Base-by-base conservation (phyloP, 2,888 invertebrate genomes). In the Idaea dimidiata region DNA sequence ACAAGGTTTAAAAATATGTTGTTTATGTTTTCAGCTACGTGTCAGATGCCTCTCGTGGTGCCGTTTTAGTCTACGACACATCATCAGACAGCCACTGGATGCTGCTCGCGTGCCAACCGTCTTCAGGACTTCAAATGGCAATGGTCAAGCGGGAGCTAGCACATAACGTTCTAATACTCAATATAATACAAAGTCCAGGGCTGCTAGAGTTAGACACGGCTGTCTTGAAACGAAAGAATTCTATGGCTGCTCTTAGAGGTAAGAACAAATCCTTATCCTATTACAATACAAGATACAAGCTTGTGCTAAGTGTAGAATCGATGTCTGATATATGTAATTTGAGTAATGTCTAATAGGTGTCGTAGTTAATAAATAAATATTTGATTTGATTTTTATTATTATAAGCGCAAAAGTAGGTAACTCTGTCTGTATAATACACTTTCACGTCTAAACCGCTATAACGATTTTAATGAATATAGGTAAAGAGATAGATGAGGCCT, bases 21-120 rank as follows among this genome's bases (percentile, higher is more conserved):
- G 16, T 55, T 55, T 56, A 18, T 17, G 14, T 17, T 56, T 84
- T 17, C 72, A 89, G 89, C 60, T 95, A 95, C 76, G 89, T 95
- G 17, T 94, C 95, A 55, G 96, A 96, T 79, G 95, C 96, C 0
- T 94, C 95, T 0, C 94, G 94, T 55, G 93, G 95, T 8, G 93
- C 95, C 16, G 93, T 96, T 59, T 87, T 96, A 8, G 95, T 96
- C 0, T 94, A 94, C 75, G 95, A 96, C 76, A 93, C 95, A 3
- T 89, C 93, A 10, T 91, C 93, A 2, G 93, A 93, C 65, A 93
- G 93, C 8, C 94, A 95, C 6, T 95, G 94, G 86, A 88, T 95
- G 4, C 94, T 96, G 0, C 89, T 95, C 0, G 94, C 93, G 0
- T 91, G 93, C 67, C 81, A 89, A 0, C 91, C 93, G 14, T 87